Percentiles rank a stretch among this genome's conserved stretches.
phyloP scores from a whole-genome alignment of 2,797 vertebrate species.

The Propithecus deckenii region DNA sequence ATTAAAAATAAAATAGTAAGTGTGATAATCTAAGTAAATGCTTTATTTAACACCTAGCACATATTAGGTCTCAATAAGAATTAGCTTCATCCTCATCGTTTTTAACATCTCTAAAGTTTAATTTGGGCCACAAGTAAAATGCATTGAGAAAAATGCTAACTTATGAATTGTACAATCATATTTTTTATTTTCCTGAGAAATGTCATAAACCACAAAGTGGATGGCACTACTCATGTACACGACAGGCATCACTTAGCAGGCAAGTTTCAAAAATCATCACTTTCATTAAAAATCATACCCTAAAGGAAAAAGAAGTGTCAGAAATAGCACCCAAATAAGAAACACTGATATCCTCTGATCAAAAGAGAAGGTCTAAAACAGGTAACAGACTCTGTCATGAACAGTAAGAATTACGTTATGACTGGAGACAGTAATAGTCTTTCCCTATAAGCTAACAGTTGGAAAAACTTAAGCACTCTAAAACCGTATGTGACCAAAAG shows the following conservation, averaged over 20 bases:
- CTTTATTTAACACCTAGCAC: background rate
- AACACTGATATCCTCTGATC: constrained; percentile 9
- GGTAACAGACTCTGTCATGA: constrained; percentile 54
- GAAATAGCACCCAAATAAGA: constrained; percentile 63
- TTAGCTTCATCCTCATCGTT: background rate
- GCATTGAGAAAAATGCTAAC: background rate
- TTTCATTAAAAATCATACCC: constrained; percentile 70
- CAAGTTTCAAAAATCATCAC: constrained; percentile 61
- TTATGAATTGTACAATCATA: constrained; percentile 2
- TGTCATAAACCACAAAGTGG: constrained; percentile 36
- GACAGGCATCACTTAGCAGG: constrained; percentile 41
- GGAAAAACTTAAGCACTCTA: constrained; percentile 52
- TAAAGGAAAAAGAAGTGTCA: constrained; percentile 61
- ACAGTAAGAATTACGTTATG: constrained; percentile 61
- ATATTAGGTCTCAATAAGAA: background rate
- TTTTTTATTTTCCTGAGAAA: constrained; percentile 35
- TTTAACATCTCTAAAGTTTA: background rate
- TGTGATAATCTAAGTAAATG: background rate
- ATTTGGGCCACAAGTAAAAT: background rate
- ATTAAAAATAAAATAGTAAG: background rate
- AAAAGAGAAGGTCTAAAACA: constrained; percentile 59
- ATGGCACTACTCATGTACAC: background rate
- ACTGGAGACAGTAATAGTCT: constrained; percentile 62
- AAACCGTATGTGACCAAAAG: constrained; percentile 40
- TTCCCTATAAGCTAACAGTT: background rate